Base-by-base conservation (phyloP, 2,797 vertebrate species). In the Malurus splendens region DNA sequence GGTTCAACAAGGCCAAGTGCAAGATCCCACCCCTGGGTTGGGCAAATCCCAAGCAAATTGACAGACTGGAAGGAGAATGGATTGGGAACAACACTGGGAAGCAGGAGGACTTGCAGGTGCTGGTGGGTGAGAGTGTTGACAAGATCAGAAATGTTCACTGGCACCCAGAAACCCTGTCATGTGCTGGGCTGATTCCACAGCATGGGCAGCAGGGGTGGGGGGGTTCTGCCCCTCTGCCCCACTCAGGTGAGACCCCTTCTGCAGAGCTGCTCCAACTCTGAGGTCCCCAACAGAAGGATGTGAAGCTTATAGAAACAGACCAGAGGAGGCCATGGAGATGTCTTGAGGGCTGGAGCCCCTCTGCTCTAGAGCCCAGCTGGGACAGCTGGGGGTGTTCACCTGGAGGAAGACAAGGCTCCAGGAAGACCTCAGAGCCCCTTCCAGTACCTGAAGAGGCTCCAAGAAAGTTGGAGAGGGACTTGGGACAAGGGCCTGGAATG, bases 201-300 rank as follows among this genome's bases (percentile, higher is more conserved):
- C 0, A 0, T 17, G 52, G 32, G 45, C 39, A 83, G 45, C 39
- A 52, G 39, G 32, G 13, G 15, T 51, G 7, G 15, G 3, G 32
- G 28, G 10, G 5, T 32, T 66, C 32, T 74, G 23, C 7, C 38
- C 8, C 32, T 74, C 60, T 51, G 13, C 28, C 28, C 28, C 5
- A 4, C 23, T 51, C 61, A 59, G 38, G 18, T 66, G 24, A 45
- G 32, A 52, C 5, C 39, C 15, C 54, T 24, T 13, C 23, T 52
- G 28, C 39, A 74, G 54, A 74, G 28, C 24, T 59, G 32, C 24
- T 47, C 47, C 71, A 75, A 11, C 32, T 3, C 61, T 60, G 5
- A 3, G 5, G 0, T 0, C 32, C 32, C 52, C 11, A 7, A 7
- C 12, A 44, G 45, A 32, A 30, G 19, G 32, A 25, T 0, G 0